Evolutionary conservation across 2,113 vertebrate species (phyloP), one percentile per base, ranked within the genome.

Genomic region (Platanista minor): DNA sequence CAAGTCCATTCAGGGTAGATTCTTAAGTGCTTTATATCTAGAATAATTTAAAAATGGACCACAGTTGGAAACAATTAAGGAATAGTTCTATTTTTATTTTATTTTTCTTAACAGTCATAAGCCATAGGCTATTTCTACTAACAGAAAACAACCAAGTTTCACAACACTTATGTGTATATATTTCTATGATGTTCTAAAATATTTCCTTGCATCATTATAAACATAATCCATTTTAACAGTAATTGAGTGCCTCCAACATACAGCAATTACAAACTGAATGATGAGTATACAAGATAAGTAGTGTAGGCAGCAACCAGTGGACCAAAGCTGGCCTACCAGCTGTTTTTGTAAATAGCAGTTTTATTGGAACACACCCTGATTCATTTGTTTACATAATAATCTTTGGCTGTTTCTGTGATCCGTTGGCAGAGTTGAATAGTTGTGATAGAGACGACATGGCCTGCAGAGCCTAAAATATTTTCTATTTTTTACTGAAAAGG

Each of bases 181-280:
- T 80, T 80, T 92, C 23, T 95, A 20, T 64, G 20, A 90, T 43
- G 5, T 66, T 72, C 62, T 90, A 82, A 82, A 33, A 43, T 15
- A 95, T 78, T 57, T 81, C 17, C 39, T 61, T 96, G 93, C 71
- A 41, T 72, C 93, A 59, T 64, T 75, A 71, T 88, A 87, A 83
- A 41, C 43, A 85, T 8, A 62, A 89, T 61, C 36, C 31, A 87
- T 46, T 88, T 82, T 74, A 84, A 33, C 5, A 71, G 25, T n/a
- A 87, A 92, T 1, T 67, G 43, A 62, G 25, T 25, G 31, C 3
- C 11, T 93, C 21, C 13, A 82, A 64, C 8, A 4, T 25, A 0
- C 27, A 77, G 20, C 17, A 66, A 78, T 14, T 75, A 13, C 39
- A 74, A 81, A 74, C 5, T 11, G 18, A 83, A 87, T 66, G 21